Base-by-base conservation (phyloP, 2,113 vertebrate species). In the Hymenochirus boettgeri region DNA sequence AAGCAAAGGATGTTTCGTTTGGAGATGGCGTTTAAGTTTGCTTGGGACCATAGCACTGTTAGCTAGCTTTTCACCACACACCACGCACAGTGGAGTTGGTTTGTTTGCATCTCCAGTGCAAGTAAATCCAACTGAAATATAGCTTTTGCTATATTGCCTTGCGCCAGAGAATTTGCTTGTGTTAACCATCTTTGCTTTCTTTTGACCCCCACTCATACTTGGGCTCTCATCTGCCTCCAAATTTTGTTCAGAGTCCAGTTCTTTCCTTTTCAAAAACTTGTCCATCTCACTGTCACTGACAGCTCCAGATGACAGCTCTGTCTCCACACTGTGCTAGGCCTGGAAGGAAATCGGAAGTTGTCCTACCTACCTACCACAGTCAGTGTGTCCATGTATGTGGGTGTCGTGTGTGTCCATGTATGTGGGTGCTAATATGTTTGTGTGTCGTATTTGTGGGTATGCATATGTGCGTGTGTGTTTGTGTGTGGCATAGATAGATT, bases 101-200 rank as follows among this genome's bases (percentile, higher is more conserved):
- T 7, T 25, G 2, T 7, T 53, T 53, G 50, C 50, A 3, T 54
- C 52, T 29, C 52, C 17, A 17, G 25, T 54, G 15, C 3, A 54
- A 54, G 52, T 39, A 53, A 53, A 53, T 53, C 50, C 50, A 53
- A 53, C 9, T 53, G 50, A 53, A 53, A 53, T 7, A 53, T 53
- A 53, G 50, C 50, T 53, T 53, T 53, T 15, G 10, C 10, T 31
- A 19, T 48, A 48, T 48, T 48, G 46, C n/a, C 46, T 48, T 19
- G 46, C 19, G 46, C 46, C 46, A 54, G 11, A 5, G 13, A 4
- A 5, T 54, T 54, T 26, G 12, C 52, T 5, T 17, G 7, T 3
- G 3, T 15, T 54, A 12, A 54, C 24, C 24, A n/a, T 54, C 21
- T 52, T 24, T 8, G 21, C 50, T 52, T 52, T 52, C 50, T 52